phyloP scores from a whole-genome alignment of 2,113 vertebrate species.

The Cheirogaleus medius region DNA sequence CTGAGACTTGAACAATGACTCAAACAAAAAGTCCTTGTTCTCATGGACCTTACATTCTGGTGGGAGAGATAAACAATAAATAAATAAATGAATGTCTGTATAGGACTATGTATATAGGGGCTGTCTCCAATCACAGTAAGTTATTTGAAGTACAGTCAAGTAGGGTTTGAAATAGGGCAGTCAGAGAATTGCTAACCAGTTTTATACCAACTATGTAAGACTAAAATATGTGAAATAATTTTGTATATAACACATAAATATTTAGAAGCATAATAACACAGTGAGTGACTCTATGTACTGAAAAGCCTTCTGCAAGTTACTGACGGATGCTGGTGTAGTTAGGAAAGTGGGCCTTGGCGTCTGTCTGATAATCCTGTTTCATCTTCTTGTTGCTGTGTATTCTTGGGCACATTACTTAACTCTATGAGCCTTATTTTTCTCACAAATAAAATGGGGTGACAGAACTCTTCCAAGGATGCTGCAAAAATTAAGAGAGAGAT shows the following conservation, averaged over 20 bases:
- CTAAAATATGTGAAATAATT: not conserved
- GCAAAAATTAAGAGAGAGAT: not conserved
- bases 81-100: not conserved
- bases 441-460: not conserved
- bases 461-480: accelerated
- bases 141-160: not conserved
- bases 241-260: no score
- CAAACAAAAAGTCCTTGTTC: not conserved
- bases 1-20: not conserved
- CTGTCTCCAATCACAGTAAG: not conserved
- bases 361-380: accelerated
- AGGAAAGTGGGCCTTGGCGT: not conserved
- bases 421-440: not conserved
- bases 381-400: not conserved
- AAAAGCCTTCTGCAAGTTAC: not conserved
- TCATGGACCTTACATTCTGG: not conserved
- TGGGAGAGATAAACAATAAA: not conserved
- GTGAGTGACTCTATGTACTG: not conserved
- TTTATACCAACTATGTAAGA: not conserved
- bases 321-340: not conserved
- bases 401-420: not conserved
- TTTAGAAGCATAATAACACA: not conserved
- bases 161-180: not conserved
- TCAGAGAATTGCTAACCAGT: not conserved
- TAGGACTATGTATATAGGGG: not conserved